Percentiles rank a stretch among this genome's conserved stretches.
These are phyloP conservation scores for Drosophila takahashii DNA, from an alignment of 1,140 invertebrate genomes.

Conservation along the genomic window DNA sequence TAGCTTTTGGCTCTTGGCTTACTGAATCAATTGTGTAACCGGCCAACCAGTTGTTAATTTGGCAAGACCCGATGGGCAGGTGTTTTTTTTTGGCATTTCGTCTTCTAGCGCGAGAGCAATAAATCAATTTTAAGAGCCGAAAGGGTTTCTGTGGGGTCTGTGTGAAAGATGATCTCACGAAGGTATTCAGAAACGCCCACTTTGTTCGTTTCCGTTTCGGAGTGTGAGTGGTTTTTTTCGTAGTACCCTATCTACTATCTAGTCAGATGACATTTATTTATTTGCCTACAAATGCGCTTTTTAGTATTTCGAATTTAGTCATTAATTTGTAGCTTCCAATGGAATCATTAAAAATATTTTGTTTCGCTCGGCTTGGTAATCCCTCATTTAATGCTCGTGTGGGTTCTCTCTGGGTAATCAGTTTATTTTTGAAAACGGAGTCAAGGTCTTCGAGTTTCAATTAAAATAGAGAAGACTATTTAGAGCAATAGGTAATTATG, in stretches of 20 bases:
- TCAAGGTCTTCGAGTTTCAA: constrained; percentile 14
- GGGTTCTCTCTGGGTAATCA: constrained; percentile 1
- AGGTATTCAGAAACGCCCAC: constrained; percentile 29
- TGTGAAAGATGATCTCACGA: constrained; percentile 42
- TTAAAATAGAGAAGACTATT: not conserved
- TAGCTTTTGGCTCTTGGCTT: not conserved
- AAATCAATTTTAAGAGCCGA: constrained; percentile 49
- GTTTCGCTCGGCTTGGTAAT: constrained; percentile 26
- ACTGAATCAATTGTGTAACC: constrained; percentile 58
- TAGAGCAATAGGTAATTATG: constrained; percentile 2
- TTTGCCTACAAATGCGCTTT: not conserved
- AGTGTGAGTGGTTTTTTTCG: constrained; percentile 2
- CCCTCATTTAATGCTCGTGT: constrained; percentile 27
- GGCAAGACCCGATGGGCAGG: constrained; percentile 50
- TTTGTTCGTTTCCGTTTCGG: constrained; percentile 4
- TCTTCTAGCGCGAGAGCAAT: constrained; percentile 21
- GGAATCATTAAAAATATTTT: constrained; percentile 3
- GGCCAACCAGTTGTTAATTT: constrained; percentile 75
- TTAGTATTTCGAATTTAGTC: constrained; percentile 19
- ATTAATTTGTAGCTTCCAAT: constrained; percentile 18
- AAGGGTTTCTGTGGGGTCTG: constrained; percentile 25
- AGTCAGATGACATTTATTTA: constrained; percentile 6
- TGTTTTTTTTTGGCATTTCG: constrained; percentile 42
- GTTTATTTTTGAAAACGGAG: constrained; percentile 1
- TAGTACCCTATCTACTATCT: not conserved